Conservation (phyloP, 1,140 invertebrate genomes). For the Mactra quadrangularis region DNA sequence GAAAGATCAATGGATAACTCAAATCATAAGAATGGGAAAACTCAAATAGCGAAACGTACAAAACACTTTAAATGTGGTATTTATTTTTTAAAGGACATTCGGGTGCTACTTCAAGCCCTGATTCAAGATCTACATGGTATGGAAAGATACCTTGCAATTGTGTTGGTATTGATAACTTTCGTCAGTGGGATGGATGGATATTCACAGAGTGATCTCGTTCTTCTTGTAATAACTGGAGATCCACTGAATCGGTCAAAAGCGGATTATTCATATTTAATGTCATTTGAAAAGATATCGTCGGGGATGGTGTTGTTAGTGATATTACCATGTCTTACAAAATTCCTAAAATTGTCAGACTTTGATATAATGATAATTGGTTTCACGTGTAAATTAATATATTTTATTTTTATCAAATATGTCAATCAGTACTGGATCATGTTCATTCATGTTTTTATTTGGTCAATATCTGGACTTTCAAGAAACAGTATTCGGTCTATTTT, state of each 20-base stretch:
- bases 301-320: not conserved
- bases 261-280: not conserved
- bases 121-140: not conserved
- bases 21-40: not conserved
- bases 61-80: not conserved
- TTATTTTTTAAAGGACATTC: not conserved
- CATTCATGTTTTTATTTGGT: not conserved
- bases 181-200: not conserved
- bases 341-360: not conserved
- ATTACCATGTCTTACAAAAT: not conserved
- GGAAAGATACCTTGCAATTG: not conserved
- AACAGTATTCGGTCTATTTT: not conserved
- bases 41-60: no score
- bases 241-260: not conserved
- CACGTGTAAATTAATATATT: not conserved
- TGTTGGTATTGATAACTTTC: not conserved
- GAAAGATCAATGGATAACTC: not conserved
- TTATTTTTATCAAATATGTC: not conserved
- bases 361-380: not conserved
- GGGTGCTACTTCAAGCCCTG: no score
- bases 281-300: not conserved
- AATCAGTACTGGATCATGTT: not conserved
- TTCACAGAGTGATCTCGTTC: not conserved
- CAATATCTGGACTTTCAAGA: not conserved
- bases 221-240: not conserved